phyloP scores from a whole-genome alignment of 1,140 invertebrate species.

The Triops longicaudatus region DNA sequence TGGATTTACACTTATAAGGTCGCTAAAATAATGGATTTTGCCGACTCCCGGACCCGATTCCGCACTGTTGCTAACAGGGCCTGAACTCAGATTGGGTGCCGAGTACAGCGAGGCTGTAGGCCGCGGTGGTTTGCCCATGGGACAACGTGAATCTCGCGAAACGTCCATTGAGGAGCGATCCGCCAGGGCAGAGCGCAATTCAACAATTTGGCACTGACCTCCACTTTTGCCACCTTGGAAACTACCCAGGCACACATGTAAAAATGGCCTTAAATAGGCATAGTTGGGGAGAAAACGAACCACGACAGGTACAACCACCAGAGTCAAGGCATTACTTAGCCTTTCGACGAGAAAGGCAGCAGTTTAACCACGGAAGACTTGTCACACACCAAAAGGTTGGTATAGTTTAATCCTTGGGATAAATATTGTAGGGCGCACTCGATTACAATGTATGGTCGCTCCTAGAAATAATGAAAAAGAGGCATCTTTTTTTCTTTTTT shows the following conservation, averaged over 20 bases:
- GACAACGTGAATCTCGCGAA: background rate
- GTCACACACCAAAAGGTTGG: background rate
- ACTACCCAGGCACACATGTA: background rate
- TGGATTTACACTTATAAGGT: background rate
- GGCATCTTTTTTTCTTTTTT: background rate
- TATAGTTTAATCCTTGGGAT: background rate
- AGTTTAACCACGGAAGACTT: background rate
- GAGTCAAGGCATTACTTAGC: background rate
- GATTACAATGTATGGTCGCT: background rate
- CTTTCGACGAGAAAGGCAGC: background rate
- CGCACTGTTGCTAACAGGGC: background rate
- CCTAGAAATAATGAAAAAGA: too few species aligned
- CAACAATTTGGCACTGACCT: background rate
- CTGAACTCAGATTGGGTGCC: background rate
- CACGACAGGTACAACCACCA: too few species aligned
- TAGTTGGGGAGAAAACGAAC: too few species aligned
- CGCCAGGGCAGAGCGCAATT: background rate
- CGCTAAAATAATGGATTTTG: background rate
- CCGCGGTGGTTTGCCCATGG: constrained; percentile 3
- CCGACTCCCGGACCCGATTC: background rate
- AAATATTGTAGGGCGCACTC: background rate
- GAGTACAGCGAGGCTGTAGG: background rate
- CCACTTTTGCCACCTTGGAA: background rate
- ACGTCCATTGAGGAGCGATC: background rate
- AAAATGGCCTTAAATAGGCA: too few species aligned